phyloP scores from a whole-genome alignment of 2,888 invertebrate genomes.

The Cyclophora punctaria region DNA sequence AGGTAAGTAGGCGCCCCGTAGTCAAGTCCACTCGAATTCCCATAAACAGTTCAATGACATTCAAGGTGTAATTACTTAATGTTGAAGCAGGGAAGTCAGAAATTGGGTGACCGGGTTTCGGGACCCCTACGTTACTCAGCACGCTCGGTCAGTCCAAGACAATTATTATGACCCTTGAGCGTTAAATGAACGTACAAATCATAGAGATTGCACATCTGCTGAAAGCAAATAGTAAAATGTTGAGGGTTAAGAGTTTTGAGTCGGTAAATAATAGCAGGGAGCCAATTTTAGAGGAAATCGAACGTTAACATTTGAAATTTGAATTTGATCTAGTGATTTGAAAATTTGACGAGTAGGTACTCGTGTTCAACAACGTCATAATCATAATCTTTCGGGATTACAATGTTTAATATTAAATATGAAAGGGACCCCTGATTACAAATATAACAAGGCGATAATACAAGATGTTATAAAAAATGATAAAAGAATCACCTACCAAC shows the following conservation, averaged over 20 bases:
- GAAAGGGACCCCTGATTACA: no score
- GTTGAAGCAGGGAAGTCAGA: conserved; percentile 47
- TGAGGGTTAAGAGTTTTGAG: conserved; percentile 15
- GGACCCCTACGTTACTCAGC: conserved; percentile 50
- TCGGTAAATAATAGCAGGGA: conserved; percentile 31
- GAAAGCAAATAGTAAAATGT: conserved; percentile 26
- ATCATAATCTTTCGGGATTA: no score
- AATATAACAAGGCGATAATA: no score
- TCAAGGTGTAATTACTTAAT: conserved; percentile 62
- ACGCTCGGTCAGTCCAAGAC: conserved; percentile 72
- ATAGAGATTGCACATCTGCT: conserved; percentile 47
- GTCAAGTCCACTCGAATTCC: conserved; percentile 57
- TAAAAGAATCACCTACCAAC: no score
- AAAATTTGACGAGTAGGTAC: no score
- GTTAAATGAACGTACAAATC: conserved; percentile 40
- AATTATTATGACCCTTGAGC: conserved; percentile 52
- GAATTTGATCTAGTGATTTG: background rate
- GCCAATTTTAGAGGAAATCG: conserved; percentile 7
- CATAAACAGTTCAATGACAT: conserved; percentile 66
- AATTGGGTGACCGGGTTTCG: conserved; percentile 64
- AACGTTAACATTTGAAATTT: background rate
- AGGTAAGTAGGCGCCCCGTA: conserved; percentile 51
- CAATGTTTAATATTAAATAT: no score
- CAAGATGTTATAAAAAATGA: no score
- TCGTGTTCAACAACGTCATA: no score